Evolutionary conservation across 1,140 invertebrate genomes (phyloP), one percentile per base, ranked within the genome.

Genomic region (Aradophagus sp.): DNA sequence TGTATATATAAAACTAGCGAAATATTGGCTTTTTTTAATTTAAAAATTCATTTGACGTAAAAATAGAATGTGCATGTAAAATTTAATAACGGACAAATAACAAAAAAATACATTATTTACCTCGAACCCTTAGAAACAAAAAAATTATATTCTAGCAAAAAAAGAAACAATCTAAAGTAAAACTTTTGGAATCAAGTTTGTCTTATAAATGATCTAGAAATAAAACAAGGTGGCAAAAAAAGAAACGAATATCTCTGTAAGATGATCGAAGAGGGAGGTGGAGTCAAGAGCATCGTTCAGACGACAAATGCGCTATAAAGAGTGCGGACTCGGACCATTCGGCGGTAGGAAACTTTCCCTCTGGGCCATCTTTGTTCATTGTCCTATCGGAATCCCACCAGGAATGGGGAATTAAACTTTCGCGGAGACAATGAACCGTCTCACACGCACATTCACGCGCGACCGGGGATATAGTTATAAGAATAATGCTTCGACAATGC

Each of bases 371-470:
- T 62, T 72, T 67, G 67, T 70, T 70, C 67, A 70, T 70, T 70
- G 61, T 66, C 69, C 69, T 56, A 66, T 72, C 42, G 61, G 41
- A 59, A 66, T 56, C 61, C 61, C 41, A 55, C 27, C 23, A 41
- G 61, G 59, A 58, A 71, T 65, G 59, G 59, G 68, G 68, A 71
- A 71, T 71, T 71, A 71, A 71, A 71, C 68, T 65, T 71, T 71
- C 53, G 55, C 17, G 53, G 53, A 65, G 68, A 66, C 68, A 71
- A 71, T 71, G 48, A 44, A 32, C 36, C 35, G 16, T 26, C 34
- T 48, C 58, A 32, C 35, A 53, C 55, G 50, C 39, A 38, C 45
- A 63, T 45, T 38, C 29, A 34, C 44, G 35, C 31, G 16, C 12
- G 53, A 29, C 35, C 52, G 26, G 10, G 23, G 10, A 56, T 61